Evolutionary conservation across 2,888 invertebrate genomes (phyloP).

Genomic region (Sycophila texana): DNA sequence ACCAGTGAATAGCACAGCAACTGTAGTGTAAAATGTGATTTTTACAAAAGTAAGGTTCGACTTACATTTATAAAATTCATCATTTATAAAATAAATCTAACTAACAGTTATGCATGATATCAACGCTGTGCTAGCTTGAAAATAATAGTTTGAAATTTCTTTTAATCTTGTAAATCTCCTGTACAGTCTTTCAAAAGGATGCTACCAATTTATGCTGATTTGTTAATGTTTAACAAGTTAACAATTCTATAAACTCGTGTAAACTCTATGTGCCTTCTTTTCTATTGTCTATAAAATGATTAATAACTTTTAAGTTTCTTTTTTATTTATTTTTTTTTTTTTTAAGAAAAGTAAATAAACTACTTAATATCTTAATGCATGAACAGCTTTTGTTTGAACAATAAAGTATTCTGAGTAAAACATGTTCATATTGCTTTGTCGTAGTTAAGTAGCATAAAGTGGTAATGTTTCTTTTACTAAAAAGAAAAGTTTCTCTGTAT

Average conservation of each 20-base stretch:
- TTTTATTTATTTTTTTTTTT: no score
- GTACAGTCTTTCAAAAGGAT: slow-evolving; percentile 23
- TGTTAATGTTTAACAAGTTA: slow-evolving; percentile 33
- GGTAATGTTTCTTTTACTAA: slow-evolving; percentile 53
- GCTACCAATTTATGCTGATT: slow-evolving; percentile 46
- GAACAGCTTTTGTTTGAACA: slow-evolving; percentile 47
- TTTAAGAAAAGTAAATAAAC: neutral
- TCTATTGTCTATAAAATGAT: slow-evolving; percentile 14
- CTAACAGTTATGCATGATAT: slow-evolving; percentile 49
- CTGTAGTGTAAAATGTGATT: slow-evolving; percentile 34
- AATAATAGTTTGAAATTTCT: slow-evolving; percentile 16
- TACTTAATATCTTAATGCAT: slow-evolving; percentile 43
- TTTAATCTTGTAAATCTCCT: slow-evolving; percentile 28
- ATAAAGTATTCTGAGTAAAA: slow-evolving; percentile 43
- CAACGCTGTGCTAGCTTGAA: slow-evolving; percentile 40
- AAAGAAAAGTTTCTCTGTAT: slow-evolving; percentile 42
- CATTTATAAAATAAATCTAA: slow-evolving; percentile 21
- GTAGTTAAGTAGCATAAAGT: slow-evolving; percentile 52
- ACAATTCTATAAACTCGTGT: slow-evolving; percentile 28
- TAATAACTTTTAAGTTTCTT: slow-evolving; percentile 13
- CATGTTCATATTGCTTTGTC: slow-evolving; percentile 48
- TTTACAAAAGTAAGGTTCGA: slow-evolving; percentile 5
- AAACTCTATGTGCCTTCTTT: slow-evolving; percentile 48
- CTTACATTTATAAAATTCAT: slow-evolving; percentile 18
- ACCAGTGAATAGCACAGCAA: slow-evolving; percentile 37